Evolutionary conservation across 2,797 vertebrate genomes (phyloP).

Genomic region (Sebastes jordani): DNA sequence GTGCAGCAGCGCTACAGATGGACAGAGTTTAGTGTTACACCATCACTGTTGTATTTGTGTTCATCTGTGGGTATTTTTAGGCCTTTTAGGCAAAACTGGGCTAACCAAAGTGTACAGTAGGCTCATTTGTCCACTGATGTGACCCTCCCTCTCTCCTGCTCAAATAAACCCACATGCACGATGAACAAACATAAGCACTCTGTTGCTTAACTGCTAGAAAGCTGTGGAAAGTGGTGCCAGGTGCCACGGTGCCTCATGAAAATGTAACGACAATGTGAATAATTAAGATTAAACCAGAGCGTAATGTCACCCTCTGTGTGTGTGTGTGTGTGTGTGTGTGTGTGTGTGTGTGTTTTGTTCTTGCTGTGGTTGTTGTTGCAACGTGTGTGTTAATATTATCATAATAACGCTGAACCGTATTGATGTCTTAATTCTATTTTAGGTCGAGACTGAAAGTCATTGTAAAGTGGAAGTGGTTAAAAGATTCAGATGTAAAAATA

Average conservation of each 20-base stretch:
- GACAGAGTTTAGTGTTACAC: background rate
- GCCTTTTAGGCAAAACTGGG: background rate
- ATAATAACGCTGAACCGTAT: background rate
- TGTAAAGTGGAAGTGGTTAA: constrained; percentile 19
- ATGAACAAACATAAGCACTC: constrained; percentile 14
- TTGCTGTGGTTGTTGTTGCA: background rate
- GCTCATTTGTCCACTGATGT: background rate
- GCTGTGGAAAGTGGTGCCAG: constrained; percentile 36
- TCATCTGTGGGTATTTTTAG: background rate
- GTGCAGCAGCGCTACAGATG: background rate
- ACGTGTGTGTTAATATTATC: background rate
- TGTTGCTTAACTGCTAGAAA: constrained; percentile 45
- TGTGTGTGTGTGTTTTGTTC: background rate
- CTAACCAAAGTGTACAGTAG: background rate
- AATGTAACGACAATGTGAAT: constrained; percentile 72
- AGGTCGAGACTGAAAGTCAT: background rate
- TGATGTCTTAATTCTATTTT: background rate
- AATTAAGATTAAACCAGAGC: constrained; percentile 69
- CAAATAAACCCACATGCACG: constrained; percentile 21
- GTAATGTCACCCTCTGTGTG: constrained; percentile 48
- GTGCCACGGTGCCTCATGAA: constrained; percentile 62
- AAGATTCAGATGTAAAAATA: constrained; percentile 10
- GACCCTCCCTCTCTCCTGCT: background rate
- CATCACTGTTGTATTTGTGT: background rate
- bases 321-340: constrained; percentile 20